Evolutionary conservation across 2,113 vertebrate genomes (phyloP), one percentile per base, ranked within the genome.

Genomic region (Nettapus auritus): DNA sequence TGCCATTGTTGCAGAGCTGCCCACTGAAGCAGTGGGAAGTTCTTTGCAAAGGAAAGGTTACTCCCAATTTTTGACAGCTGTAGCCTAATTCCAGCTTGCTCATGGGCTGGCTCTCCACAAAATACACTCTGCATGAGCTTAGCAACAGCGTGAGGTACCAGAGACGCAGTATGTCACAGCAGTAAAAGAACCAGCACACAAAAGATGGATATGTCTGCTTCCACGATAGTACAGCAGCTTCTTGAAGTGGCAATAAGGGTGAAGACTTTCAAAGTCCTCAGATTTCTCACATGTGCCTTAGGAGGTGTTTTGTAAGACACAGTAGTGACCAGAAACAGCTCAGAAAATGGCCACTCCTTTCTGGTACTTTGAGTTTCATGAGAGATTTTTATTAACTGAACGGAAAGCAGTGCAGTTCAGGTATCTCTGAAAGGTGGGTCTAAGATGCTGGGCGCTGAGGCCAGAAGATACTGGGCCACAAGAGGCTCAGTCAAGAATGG

Each of bases 41-140:
- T 66, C 64, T 73, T 42, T 46, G 31, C 19, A 84, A 73, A 62
- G 52, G 8, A 60, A 60, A 68, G 38, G 22, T 20, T 68, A 38
- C 25, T 66, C 60, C 87, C 77, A 60, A 44, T 89, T 22, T 9
- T 10, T 82, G 52, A 48, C 38, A 75, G 29, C 62, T 82, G n/a
- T 4, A 85, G 52, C 52, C 66, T 55, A 9, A 63, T 48, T 52
- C 55, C 56, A 78, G 88, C 52, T 70, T 86, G 55, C 59, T 62
- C 9, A 4, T 14, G 52, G 89, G 63, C 83, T 95, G 92, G 55
- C 25, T 94, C 70, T 75, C 59, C 75, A 93, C 36, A 75, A 62
- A 90, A 56, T 38, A 57, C 17, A 28, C 59, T 69, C 90, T 88
- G 64, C n/a, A n/a, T 28, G 48, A 0, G 1, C 57, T 82, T 36